A percentile compares a stretch with the other conserved stretches of the same genome.
These are phyloP conservation scores for Borostomias antarcticus DNA, from an alignment of 2,797 vertebrate species.

Conservation along the genomic window DNA sequence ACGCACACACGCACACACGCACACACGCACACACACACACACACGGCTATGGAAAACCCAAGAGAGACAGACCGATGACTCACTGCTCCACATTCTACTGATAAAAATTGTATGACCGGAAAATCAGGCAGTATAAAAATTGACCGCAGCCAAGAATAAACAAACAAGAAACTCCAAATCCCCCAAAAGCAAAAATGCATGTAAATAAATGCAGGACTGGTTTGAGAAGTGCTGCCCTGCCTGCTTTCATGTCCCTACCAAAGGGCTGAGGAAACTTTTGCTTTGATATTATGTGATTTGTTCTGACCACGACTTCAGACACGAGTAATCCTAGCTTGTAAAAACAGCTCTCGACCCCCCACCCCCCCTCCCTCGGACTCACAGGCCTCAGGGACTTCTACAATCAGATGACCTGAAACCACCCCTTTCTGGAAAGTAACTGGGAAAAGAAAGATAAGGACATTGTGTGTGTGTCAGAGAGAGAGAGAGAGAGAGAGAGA, in stretches of 20 bases:
- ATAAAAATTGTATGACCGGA: slow-evolving; percentile 48
- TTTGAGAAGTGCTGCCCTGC: not conserved
- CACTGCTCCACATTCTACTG: not conserved
- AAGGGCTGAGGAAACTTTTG: not conserved
- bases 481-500: not conserved
- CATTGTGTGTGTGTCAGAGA: not conserved
- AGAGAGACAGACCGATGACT: no score
- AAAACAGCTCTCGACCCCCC: slow-evolving; percentile 12
- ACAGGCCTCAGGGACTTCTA: not conserved
- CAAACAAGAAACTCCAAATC: slow-evolving; percentile 15
- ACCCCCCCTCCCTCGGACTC: no score
- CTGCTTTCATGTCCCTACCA: not conserved
- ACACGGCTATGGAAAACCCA: no score
- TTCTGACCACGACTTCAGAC: slow-evolving; percentile 27
- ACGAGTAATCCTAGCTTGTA: slow-evolving; percentile 21
- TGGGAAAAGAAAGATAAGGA: not conserved
- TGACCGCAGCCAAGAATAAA: slow-evolving; percentile 27
- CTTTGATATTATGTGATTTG: slow-evolving; percentile 26
- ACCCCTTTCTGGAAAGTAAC: not conserved
- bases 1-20: not conserved
- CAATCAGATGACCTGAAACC: slow-evolving; percentile 12
- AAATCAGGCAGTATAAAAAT: slow-evolving; percentile 48
- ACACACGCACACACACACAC: not conserved
- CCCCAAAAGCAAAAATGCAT: slow-evolving; percentile 18
- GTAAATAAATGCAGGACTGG: slow-evolving; percentile 24